Percentiles rank a stretch among this genome's conserved stretches.
Conservation (phyloP, 2,113 vertebrate species). For the Zeus faber region DNA sequence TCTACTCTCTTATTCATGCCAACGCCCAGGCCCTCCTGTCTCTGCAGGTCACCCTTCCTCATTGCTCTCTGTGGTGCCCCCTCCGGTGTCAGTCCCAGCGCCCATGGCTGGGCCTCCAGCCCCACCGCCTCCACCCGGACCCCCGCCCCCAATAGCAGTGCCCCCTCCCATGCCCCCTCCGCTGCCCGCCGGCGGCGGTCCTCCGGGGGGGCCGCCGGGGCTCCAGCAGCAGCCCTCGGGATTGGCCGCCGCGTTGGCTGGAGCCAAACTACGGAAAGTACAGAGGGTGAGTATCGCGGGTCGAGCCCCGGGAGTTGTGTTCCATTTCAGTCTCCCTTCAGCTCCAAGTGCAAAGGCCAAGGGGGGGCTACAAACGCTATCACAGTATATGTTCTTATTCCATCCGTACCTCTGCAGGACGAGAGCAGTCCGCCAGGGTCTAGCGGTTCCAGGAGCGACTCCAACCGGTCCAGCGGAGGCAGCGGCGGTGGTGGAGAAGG, state of each 20-base stretch:
- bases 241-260: slow-evolving; percentile 92
- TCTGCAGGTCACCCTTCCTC: slow-evolving; percentile 85
- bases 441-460: slow-evolving; percentile 87
- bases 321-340: background rate
- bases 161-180: slow-evolving; percentile 88
- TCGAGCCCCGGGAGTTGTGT: background rate
- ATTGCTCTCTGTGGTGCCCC: slow-evolving; percentile 64
- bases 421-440: slow-evolving; percentile 89
- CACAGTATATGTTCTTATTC: too few species aligned
- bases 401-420: slow-evolving; percentile 72
- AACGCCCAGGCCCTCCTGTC: slow-evolving; percentile 82
- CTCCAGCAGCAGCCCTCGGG: slow-evolving; percentile 82
- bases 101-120: slow-evolving; percentile 84
- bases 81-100: slow-evolving; percentile 67
- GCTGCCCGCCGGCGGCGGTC: slow-evolving; percentile 77
- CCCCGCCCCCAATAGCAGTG: slow-evolving; percentile 81
- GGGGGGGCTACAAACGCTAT: background rate
- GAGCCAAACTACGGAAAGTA: slow-evolving; percentile 95
- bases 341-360: background rate
- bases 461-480: slow-evolving; percentile 92
- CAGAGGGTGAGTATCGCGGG: slow-evolving; percentile 86
- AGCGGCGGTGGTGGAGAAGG: slow-evolving; percentile 88
- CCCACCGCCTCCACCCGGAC: slow-evolving; percentile 87
- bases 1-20: slow-evolving; percentile 26
- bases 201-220: slow-evolving; percentile 76